Evolutionary conservation across 2,888 invertebrate species (phyloP).

Genomic region (Platypus cylindrus): DNA sequence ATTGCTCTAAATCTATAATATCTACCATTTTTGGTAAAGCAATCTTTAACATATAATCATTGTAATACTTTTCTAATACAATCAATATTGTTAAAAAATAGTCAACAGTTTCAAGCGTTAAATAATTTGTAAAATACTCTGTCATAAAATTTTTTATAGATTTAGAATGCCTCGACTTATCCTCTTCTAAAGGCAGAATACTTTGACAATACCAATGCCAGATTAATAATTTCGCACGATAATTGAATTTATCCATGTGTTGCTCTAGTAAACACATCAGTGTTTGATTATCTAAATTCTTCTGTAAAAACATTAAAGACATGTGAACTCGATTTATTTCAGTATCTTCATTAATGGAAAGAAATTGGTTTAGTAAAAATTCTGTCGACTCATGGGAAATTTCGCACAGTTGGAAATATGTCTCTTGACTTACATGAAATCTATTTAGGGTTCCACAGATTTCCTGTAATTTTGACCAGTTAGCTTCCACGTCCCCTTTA

Average conservation of each 20-base stretch:
- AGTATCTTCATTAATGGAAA: slow-evolving; percentile 7
- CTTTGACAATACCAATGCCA: slow-evolving; percentile 3
- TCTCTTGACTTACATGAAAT: slow-evolving; percentile 5
- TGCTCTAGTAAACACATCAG: not conserved
- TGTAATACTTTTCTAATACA: not conserved
- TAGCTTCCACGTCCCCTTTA: slow-evolving; percentile 7
- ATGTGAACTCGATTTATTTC: slow-evolving; percentile 1
- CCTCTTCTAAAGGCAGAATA: too few species aligned
- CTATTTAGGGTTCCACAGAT: slow-evolving; percentile 8
- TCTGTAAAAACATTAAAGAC: slow-evolving; percentile 1
- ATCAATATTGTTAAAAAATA: slow-evolving; percentile 3
- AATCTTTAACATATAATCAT: slow-evolving; percentile 1
- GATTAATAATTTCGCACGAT: slow-evolving; percentile 3
- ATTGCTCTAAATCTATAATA: slow-evolving; percentile 1
- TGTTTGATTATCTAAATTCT: too few species aligned
- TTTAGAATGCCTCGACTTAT: not conserved
- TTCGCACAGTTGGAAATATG: slow-evolving; percentile 6
- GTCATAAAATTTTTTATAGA: slow-evolving; percentile 5
- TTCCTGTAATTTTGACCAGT: slow-evolving; percentile 6
- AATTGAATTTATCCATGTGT: slow-evolving; percentile 4
- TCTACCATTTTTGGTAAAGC: not conserved
- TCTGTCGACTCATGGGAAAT: slow-evolving; percentile 8
- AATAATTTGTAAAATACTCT: slow-evolving; percentile 4
- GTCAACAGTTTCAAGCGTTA: slow-evolving; percentile 1
- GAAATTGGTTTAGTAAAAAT: slow-evolving; percentile 8